Percentiles rank a stretch among this genome's conserved stretches.
These are phyloP conservation scores for Eriocheir sinensis DNA, from an alignment of 1,140 invertebrate genomes.

Conservation along the genomic window DNA sequence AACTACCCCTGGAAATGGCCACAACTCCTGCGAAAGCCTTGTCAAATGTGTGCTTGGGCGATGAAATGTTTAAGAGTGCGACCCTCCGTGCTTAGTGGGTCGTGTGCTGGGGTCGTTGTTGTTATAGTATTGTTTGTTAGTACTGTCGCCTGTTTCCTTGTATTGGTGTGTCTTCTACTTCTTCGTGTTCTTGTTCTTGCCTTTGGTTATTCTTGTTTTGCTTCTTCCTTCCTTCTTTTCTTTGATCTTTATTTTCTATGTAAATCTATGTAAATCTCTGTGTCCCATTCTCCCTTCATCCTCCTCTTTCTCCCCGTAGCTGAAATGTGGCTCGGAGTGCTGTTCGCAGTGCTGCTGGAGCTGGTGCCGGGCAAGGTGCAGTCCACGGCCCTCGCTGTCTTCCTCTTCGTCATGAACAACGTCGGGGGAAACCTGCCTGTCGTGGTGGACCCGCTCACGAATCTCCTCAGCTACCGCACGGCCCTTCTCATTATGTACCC, in stretches of 20 bases:
- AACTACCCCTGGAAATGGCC: no score
- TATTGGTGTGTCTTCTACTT: no score
- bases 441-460: slow-evolving; percentile 91
- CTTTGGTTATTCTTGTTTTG: slow-evolving; percentile 39
- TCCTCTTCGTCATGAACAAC: slow-evolving; percentile 95
- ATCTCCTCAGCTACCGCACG: slow-evolving; percentile 90
- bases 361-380: slow-evolving; percentile 90
- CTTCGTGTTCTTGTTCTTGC: slow-evolving; percentile 16
- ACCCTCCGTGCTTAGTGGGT: no score
- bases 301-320: slow-evolving; percentile 73
- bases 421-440: slow-evolving; percentile 95
- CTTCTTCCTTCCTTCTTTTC: slow-evolving; percentile 51
- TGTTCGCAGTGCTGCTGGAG: slow-evolving; percentile 94
- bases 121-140: no score
- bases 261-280: not conserved
- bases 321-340: slow-evolving; percentile 95
- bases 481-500: slow-evolving; percentile 93
- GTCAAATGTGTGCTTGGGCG: no score
- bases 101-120: no score
- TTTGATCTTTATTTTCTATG: not conserved
- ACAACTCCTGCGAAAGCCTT: no score
- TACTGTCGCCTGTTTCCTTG: no score
- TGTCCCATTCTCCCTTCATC: not conserved
- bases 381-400: slow-evolving; percentile 92
- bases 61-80: no score